These are phyloP conservation scores for Podocnemis expansa DNA, from an alignment of 2,113 vertebrate species.

Conservation along the genomic window DNA sequence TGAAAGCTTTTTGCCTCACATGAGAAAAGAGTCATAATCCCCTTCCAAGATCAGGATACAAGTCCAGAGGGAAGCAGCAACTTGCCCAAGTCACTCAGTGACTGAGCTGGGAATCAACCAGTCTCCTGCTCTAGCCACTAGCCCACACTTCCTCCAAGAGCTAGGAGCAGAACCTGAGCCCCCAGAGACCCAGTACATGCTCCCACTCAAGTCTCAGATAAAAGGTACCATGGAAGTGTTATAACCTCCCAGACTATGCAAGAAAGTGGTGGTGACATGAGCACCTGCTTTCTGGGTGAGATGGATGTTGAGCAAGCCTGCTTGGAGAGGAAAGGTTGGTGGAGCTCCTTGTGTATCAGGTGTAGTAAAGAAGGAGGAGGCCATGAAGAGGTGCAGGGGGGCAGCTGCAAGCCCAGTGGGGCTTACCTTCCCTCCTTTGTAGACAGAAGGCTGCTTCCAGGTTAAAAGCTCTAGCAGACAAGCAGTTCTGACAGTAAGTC, in stretches of 20 bases:
- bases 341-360: not conserved
- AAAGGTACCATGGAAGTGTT: not conserved
- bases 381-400: no score
- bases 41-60: no score
- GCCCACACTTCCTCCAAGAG: no score
- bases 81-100: no score
- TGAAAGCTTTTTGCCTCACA: no score
- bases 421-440: no score
- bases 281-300: not conserved
- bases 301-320: not conserved
- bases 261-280: no score
- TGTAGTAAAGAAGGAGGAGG: no score
- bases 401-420: not conserved
- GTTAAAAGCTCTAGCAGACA: not conserved
- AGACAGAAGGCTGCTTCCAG: not conserved
- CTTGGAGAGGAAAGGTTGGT: not conserved
- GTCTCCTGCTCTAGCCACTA: no score
- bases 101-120: no score
- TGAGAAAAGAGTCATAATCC: no score
- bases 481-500: not conserved
- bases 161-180: not conserved
- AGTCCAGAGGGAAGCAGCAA: no score
- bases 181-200: not conserved
- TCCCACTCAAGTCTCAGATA: not conserved
- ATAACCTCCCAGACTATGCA: not conserved